Conservation (phyloP, 2,888 invertebrate genomes). For the Acanthosepion pharaonis region DNA sequence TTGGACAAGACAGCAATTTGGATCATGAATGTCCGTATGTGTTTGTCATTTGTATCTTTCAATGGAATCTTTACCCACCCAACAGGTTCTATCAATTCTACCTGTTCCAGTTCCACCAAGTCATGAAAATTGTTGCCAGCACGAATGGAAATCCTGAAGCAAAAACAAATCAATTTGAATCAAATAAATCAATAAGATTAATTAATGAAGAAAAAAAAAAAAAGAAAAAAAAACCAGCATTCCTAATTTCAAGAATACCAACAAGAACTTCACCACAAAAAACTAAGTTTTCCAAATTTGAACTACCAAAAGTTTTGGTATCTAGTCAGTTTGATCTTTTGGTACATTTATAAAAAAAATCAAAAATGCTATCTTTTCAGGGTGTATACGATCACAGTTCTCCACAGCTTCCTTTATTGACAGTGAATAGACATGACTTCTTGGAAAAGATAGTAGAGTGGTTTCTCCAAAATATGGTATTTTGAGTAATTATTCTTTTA, state of each 20-base stretch:
- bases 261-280: not conserved
- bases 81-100: slow-evolving; percentile 93
- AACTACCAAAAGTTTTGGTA: too few relatives aligned
- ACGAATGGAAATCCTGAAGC: slow-evolving; percentile 76
- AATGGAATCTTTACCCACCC: slow-evolving; percentile 97
- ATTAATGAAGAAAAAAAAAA: not conserved
- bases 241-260: not conserved
- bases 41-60: slow-evolving; percentile 85
- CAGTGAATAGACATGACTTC: too few relatives aligned
- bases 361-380: too few relatives aligned
- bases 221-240: not conserved
- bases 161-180: slow-evolving; percentile 41
- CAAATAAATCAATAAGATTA: too few relatives aligned
- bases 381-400: too few relatives aligned
- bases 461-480: too few relatives aligned
- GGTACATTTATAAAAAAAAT: too few relatives aligned
- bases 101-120: slow-evolving; percentile 93
- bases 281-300: not conserved
- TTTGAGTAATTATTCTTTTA: too few relatives aligned
- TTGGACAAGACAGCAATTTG: slow-evolving; percentile 83
- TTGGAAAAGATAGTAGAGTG: too few relatives aligned
- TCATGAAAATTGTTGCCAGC: slow-evolving; percentile 97
- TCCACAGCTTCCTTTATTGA: too few relatives aligned
- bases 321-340: too few relatives aligned
- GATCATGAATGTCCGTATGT: slow-evolving; percentile 89